Percentiles rank a stretch among this genome's conserved stretches.
These are phyloP conservation scores for Branchipolynoe longqiensis DNA, from an alignment of 2,888 invertebrate genomes.

Conservation along the genomic window DNA sequence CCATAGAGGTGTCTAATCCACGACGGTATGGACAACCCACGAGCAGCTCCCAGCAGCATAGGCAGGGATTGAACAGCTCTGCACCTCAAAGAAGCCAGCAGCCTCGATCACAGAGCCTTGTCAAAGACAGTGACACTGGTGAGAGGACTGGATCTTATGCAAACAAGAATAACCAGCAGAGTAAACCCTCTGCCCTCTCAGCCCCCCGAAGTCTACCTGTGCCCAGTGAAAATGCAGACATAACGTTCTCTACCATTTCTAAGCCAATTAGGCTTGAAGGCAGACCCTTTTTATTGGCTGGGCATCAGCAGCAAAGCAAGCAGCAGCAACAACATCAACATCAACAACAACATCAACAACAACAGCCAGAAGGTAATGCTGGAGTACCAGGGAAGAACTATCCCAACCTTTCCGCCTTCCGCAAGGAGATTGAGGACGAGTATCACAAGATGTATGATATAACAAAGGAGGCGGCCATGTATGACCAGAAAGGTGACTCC, in stretches of 20 bases:
- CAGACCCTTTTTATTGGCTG: constrained; percentile 24
- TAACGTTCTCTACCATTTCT: constrained; percentile 3
- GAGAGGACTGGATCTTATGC: background rate
- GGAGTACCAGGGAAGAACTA: background rate
- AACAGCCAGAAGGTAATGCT: background rate
- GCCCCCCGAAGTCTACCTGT: background rate
- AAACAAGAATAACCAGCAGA: background rate
- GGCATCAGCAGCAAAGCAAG: background rate
- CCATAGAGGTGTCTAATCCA: background rate
- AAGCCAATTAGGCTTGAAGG: constrained; percentile 13
- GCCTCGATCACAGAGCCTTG: background rate
- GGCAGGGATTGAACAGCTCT: too few species aligned
- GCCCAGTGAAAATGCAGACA: background rate
- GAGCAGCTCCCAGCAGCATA: too few species aligned
- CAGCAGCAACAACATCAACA: background rate
- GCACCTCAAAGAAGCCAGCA: background rate
- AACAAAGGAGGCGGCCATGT: constrained; percentile 19
- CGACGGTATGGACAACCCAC: background rate
- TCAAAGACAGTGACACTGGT: constrained; percentile 32
- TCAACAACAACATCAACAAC: background rate
- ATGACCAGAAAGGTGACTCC: background rate
- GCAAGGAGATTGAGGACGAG: constrained; percentile 44
- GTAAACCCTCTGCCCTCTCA: background rate
- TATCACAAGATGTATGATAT: constrained; percentile 47
- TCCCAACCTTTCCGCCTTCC: constrained; percentile 9